Conservation (phyloP, 2,888 invertebrate genomes). For the Amblyjoppa proteus region DNA sequence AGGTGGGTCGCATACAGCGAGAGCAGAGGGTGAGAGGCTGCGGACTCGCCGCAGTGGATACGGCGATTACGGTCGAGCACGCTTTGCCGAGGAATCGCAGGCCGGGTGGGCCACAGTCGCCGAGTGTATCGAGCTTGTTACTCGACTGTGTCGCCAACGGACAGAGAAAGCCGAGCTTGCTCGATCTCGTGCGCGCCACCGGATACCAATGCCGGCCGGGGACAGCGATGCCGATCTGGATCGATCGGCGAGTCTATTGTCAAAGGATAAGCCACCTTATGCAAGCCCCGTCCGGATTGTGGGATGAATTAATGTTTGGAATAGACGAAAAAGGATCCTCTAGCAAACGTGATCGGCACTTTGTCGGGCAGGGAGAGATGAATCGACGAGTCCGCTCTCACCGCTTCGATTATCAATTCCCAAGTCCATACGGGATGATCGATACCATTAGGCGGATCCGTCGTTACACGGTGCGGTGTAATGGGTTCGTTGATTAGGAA, state of each 20-base stretch:
- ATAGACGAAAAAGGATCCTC: neutral
- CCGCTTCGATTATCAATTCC: neutral
- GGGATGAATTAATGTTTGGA: neutral
- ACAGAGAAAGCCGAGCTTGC: slow-evolving; percentile 19
- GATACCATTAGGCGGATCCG: neutral
- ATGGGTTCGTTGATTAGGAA: slow-evolving; percentile 38
- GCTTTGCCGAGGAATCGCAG: slow-evolving; percentile 16
- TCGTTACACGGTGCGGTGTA: slow-evolving; percentile 25
- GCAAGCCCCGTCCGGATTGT: neutral
- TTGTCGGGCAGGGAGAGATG: neutral
- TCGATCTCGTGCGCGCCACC: neutral
- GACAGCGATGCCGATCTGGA: neutral
- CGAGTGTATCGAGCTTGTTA: slow-evolving; percentile 42
- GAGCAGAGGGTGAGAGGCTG: neutral
- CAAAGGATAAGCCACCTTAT: slow-evolving; percentile 24
- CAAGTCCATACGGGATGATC: neutral
- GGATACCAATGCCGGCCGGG: neutral
- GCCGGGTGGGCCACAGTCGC: neutral
- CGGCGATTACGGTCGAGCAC: slow-evolving; percentile 59
- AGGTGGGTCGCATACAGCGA: slow-evolving; percentile 28
- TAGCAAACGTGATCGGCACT: neutral
- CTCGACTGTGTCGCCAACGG: slow-evolving; percentile 9
- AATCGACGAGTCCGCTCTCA: neutral
- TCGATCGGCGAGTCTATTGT: slow-evolving; percentile 19
- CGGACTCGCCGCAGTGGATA: slow-evolving; percentile 51